These are phyloP conservation scores for Cyphotilapia sp. DNA, from an alignment of 2,113 vertebrate species.

Conservation along the genomic window DNA sequence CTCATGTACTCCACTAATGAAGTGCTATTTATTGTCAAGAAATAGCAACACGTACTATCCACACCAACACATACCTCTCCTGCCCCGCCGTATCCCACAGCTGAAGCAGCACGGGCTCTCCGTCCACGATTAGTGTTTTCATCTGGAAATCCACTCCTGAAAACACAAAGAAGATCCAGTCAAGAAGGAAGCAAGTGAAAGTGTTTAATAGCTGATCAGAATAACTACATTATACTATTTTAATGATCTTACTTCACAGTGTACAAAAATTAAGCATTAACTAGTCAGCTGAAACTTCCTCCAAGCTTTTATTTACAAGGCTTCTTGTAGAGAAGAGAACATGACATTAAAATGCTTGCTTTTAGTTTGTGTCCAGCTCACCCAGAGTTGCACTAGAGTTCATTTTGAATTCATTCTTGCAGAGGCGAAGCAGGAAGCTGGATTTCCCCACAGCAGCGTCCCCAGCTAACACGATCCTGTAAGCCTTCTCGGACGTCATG, in stretches of 20 bases:
- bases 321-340: not conserved
- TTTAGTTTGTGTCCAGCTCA: conserved; percentile 41
- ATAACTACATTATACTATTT: not conserved
- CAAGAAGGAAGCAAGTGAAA: not conserved
- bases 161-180: not conserved
- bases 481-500: conserved; percentile 78
- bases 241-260: not conserved
- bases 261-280: not conserved
- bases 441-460: conserved; percentile 96
- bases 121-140: conserved; percentile 92
- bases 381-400: conserved; percentile 85
- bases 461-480: conserved; percentile 90
- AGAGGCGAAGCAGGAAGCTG: conserved; percentile 91
- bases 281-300: not conserved
- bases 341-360: not conserved
- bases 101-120: conserved; percentile 84
- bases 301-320: not conserved
- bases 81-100: conserved; percentile 96
- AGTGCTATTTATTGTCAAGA: not conserved
- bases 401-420: conserved; percentile 92
- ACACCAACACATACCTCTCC: conserved; percentile 76
- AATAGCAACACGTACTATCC: not conserved
- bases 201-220: not conserved
- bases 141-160: conserved; percentile 95
- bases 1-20: not conserved